phyloP scores from a whole-genome alignment of 2,888 invertebrate genomes.

The Campoletis raptor region DNA sequence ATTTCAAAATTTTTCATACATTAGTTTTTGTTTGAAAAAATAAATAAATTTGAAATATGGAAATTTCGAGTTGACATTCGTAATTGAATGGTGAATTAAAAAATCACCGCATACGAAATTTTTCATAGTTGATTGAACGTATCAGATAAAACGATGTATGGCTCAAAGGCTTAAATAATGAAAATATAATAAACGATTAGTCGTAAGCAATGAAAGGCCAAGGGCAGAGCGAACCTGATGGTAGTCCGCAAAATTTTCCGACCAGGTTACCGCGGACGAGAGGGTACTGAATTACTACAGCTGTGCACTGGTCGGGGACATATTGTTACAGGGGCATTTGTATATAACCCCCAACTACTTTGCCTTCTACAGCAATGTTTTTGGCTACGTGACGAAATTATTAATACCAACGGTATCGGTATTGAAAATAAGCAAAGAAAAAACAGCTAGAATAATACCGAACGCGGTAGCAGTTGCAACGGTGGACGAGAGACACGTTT shows the following conservation, averaged over 20 bases:
- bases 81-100: too few species aligned
- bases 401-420: slow-evolving; percentile 95
- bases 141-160: too few species aligned
- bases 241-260: slow-evolving; percentile 79
- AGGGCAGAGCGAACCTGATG: slow-evolving; percentile 77
- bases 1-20: too few species aligned
- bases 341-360: slow-evolving; percentile 98
- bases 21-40: too few species aligned
- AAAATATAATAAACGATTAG: not conserved
- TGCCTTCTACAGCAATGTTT: slow-evolving; percentile 98
- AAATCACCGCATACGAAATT: too few species aligned
- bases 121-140: too few species aligned
- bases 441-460: slow-evolving; percentile 97
- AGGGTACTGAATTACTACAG: slow-evolving; percentile 96
- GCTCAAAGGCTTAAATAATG: not conserved
- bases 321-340: slow-evolving; percentile 96
- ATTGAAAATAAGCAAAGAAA: slow-evolving; percentile 95
- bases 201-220: slow-evolving; percentile 8
- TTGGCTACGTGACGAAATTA: slow-evolving; percentile 97
- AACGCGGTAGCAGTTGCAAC: slow-evolving; percentile 96
- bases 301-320: slow-evolving; percentile 96
- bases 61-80: too few species aligned
- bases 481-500: slow-evolving; percentile 93
- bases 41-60: too few species aligned
- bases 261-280: slow-evolving; percentile 91